Evolutionary conservation across 2,797 vertebrate genomes (phyloP), one percentile per base, ranked within the genome.

Genomic region (Nannoperca obscura): DNA sequence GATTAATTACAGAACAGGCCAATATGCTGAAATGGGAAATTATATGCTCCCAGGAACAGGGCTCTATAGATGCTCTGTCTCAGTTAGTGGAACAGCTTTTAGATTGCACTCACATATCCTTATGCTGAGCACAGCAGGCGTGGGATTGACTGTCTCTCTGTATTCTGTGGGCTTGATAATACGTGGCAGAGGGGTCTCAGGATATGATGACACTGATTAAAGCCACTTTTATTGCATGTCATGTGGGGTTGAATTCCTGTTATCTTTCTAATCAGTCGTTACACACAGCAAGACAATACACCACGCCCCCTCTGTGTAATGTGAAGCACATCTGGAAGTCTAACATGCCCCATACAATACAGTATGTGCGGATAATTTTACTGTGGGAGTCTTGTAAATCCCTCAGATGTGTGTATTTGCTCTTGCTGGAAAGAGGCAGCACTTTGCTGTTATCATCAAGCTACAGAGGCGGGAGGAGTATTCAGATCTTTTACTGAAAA

Each of bases 1-100:
- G 90, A 94, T 94, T 92, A 93, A 94, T 95, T 93, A 92, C 88
- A 78, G 42, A 87, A 86, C 70, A 82, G 86, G 63, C 86, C 89
- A 83, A 90, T 87, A 86, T 86, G 91, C 86, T 89, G 86, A 82
- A 89, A 89, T 80, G 72, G 90, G 87, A 91, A 92, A 90, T 90
- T 53, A 89, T 88, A 77, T 83, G 85, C 86, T 88, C 87, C 78
- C 75, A 78, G 83, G 83, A 91, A 79, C 67, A 34, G 63, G 44
- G 69, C 75, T 75, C 62, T 69, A 36, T 72, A 72, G 91, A 86
- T 78, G 87, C 88, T 93, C 85, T 78, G 84, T 93, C 90, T 92
- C 87, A 76, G 90, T 93, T 93, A 93, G 83, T 24, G 65, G 61
- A 88, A 65, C 82, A 84, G 84, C 77, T 90, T 90, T 92, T 85